Base-by-base conservation (phyloP, 2,888 invertebrate genomes). In the Dolichopus griseipennis region DNA sequence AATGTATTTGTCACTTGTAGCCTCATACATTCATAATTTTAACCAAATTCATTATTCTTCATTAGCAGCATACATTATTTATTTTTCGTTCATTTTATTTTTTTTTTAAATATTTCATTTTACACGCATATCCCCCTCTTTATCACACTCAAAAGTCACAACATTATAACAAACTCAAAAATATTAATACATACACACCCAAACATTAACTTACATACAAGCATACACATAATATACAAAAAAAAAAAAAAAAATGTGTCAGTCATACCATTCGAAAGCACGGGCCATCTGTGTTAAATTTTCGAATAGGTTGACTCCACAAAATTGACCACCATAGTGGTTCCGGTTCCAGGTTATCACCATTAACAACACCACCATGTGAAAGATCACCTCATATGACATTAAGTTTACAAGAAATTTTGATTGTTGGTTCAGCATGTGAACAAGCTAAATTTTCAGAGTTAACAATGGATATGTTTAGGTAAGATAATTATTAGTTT, bases 401-500 rank as follows among this genome's bases (percentile, higher is more conserved):
- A 77, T 85, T 96, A 73, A 88, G 90, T 61, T 86, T 97, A 65
- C 95, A 96, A 84, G 97, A 97, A 83, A 94, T 95, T 72, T 84
- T 97, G 69, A 94, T 97, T 73, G 90, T 97, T 69, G 97, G 97
- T 69, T 95, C 95, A 80, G 91, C 92, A 76, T 88, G 91, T 72
- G 93, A 95, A 77, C 97, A 97, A 85, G 93, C 95, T 43, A 96
- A 96, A 82, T 97, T 96, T 83, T 95, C 95, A 73, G 97, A 97
- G 82, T 83, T 97, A 73, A 97, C 97, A 18, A 90, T 97, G 86
- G 97, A 97, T 83, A 97, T 97, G 97, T 97, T 93, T 82, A 77
- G 82, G 81, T 80, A 70, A 73, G 73, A 64, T 33, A 18, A 4
- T 21, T 6, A 27, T 12, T n/a, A 2, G 4, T 20, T 65, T 27